A percentile compares a stretch with the other conserved stretches of the same genome.
These are phyloP conservation scores for Heterotilapia buettikoferi DNA, from an alignment of 2,113 vertebrate genomes.

Conservation along the genomic window DNA sequence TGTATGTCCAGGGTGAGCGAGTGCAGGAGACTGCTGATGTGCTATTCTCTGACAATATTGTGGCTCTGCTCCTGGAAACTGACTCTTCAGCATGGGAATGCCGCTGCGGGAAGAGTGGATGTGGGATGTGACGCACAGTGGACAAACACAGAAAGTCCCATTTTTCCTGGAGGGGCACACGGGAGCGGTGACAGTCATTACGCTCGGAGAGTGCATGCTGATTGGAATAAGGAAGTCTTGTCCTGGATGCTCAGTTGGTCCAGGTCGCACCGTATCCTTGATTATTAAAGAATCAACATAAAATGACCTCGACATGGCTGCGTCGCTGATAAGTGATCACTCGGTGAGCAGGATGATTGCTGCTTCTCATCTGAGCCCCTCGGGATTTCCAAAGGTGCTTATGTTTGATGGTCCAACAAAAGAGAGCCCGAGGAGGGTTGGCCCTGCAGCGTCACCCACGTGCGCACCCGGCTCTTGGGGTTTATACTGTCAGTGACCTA, in stretches of 20 bases:
- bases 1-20: conserved; percentile 83
- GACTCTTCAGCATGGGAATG: conserved; percentile 85
- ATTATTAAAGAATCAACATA: conserved; percentile 98
- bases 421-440: conserved; percentile 95
- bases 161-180: conserved; percentile 88
- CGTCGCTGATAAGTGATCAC: conserved; percentile 8
- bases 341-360: conserved; percentile 37
- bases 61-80: conserved; percentile 79
- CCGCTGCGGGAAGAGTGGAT: conserved; percentile 81
- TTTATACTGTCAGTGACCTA: conserved; percentile 78
- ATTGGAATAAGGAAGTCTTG: conserved; percentile 94
- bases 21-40: conserved; percentile 73
- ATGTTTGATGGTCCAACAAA: conserved; percentile 92
- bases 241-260: conserved; percentile 74
- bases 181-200: conserved; percentile 85
- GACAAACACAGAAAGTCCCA: conserved; percentile 92
- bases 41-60: conserved; percentile 82
- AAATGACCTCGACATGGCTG: conserved; percentile 93
- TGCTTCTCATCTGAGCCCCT: conserved; percentile 77
- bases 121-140: conserved; percentile 94
- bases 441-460: conserved; percentile 88
- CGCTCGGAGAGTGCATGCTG: conserved; percentile 85
- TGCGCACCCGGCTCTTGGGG: conserved; percentile 80
- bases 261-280: conserved; percentile 87
- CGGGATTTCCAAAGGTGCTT: conserved; percentile 85